Base-by-base conservation (phyloP, 2,888 invertebrate genomes). In the Incurvaria masculella region DNA sequence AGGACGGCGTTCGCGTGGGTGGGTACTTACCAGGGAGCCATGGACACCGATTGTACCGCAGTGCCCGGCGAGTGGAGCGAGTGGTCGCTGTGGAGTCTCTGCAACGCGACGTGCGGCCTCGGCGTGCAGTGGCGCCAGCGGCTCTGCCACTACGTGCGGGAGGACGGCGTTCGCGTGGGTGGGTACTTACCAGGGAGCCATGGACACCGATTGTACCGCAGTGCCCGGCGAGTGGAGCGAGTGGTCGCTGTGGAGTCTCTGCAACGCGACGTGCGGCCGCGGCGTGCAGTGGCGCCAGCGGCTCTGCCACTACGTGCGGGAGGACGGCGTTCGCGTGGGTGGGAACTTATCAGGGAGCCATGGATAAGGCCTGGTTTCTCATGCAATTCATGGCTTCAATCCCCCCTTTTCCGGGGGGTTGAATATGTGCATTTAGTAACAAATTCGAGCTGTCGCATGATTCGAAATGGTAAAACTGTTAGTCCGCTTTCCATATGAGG, bases 41-140 rank as follows among this genome's bases (percentile, higher is more conserved):
- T n/a, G n/a, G n/a, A n/a, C 23, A 11, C 23, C 3, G 10, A 18
- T 16, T n/a, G n/a, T n/a, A n/a, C n/a, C n/a, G 11, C 56, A 81
- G 81, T 80, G 14, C 76, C 80, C 0, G 78, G 73, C 1, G 76
- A 80, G 55, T 81, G 81, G 81, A 67, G 67, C 17, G 14, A 53
- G 0, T 81, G 79, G 78, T 64, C 70, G 0, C 49, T 59, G 1
- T 81, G 81, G 81, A 64, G 68, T 10, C 62, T 61, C 11, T 81
- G 81, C 60, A 78, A 74, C 57, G 69, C 59, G 2, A 71, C 72
- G 0, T 81, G 81, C 49, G 81, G 80, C 0, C 54, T 60, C 5
- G 81, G 81, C 0, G 59, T 65, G 43, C 78, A 79, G 52, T 53
- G 51, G 2, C 59, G 79, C 3, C 44, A 60, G 2, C 59, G 80